Conservation (phyloP, 2,888 invertebrate genomes). For the Drosophila seclusa region DNA sequence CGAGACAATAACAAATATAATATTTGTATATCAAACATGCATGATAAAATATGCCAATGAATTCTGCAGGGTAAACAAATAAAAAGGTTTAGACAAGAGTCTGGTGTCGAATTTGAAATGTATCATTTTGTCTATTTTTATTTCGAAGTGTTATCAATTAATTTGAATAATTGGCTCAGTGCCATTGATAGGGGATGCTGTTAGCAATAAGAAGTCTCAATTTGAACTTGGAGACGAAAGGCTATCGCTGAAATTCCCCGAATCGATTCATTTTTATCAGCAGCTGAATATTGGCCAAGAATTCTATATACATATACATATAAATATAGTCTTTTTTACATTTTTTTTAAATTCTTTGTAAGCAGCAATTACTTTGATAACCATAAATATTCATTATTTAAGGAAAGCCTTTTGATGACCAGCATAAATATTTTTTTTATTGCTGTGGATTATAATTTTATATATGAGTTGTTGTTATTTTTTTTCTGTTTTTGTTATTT, state of each 20-base stretch:
- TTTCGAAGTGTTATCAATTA: background rate
- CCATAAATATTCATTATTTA: background rate
- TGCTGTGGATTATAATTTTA: background rate
- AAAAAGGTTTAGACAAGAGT: background rate
- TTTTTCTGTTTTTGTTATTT: background rate
- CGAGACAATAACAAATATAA: background rate
- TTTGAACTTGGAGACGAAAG: background rate
- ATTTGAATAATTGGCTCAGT: background rate
- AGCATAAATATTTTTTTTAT: background rate
- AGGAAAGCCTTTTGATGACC: background rate
- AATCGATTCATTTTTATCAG: background rate
- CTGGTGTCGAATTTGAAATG: background rate
- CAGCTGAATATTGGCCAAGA: background rate
- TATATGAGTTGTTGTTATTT: background rate
- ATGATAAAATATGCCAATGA: background rate
- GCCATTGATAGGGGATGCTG: background rate
- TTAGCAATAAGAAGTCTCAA: background rate
- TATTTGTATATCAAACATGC: background rate
- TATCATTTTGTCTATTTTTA: background rate
- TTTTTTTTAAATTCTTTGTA: background rate
- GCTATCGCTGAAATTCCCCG: background rate
- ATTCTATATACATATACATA: background rate
- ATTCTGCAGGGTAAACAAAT: background rate
- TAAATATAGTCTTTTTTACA: background rate
- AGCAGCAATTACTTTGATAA: background rate